A percentile compares a stretch with the other conserved stretches of the same genome.
Conservation (phyloP, 2,888 invertebrate species). For the Cryptophagus acutangulus region DNA sequence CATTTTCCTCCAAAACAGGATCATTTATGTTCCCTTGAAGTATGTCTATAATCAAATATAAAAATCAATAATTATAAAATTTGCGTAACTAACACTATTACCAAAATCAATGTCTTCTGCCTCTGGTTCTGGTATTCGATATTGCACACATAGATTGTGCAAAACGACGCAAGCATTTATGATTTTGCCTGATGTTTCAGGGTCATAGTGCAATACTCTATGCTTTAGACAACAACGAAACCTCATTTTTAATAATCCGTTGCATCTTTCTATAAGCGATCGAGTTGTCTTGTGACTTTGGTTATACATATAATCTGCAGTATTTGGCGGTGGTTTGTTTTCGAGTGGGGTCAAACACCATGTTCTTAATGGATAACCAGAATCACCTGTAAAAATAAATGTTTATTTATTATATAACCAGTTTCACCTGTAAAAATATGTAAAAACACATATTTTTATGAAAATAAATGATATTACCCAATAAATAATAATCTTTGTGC, state of each 20-base stretch:
- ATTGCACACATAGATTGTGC: constrained; percentile 19
- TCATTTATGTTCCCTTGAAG: constrained; percentile 1
- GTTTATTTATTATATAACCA: too few relatives aligned
- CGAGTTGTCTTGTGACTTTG: neutral
- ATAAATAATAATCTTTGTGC: constrained; percentile 2
- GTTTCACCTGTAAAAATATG: too few relatives aligned
- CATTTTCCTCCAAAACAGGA: neutral
- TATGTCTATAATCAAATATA: neutral
- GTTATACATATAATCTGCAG: neutral
- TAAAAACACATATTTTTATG: too few relatives aligned
- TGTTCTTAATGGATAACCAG: constrained; percentile 12
- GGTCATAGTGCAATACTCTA: constrained; percentile 16
- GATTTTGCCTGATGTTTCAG: constrained; percentile 11
- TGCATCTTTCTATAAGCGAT: constrained; percentile 9
- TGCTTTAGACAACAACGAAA: constrained; percentile 20
- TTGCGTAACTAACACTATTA: neutral
- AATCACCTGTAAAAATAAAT: too few relatives aligned
- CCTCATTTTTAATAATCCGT: constrained; percentile 18
- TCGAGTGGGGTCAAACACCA: constrained; percentile 11
- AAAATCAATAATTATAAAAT: too few relatives aligned
- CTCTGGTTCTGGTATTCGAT: neutral
- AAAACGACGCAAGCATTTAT: constrained; percentile 23
- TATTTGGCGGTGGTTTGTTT: constrained; percentile 8
- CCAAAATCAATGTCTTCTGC: too few relatives aligned
- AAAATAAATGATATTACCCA: constrained; percentile 6